Conservation (phyloP, 1,140 invertebrate species). For the Brachionus calyciflorus region DNA sequence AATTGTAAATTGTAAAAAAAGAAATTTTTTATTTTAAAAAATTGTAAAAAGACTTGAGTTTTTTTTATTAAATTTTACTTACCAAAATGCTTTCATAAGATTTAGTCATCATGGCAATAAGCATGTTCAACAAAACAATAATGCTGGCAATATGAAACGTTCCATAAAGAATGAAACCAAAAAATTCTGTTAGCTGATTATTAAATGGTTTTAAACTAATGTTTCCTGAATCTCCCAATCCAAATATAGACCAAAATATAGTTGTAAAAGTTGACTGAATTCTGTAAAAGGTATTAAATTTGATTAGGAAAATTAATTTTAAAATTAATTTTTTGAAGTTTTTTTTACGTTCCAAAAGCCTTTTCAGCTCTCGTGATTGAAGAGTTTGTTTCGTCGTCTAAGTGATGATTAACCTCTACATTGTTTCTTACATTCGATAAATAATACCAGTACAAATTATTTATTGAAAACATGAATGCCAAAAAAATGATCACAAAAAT, state of each 20-base stretch:
- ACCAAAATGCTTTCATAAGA: slow-evolving; percentile 64
- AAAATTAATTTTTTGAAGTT: not conserved
- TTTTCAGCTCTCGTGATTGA: slow-evolving; percentile 51
- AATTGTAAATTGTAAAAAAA: no score
- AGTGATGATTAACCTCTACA: slow-evolving; percentile 51
- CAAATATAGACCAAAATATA: slow-evolving; percentile 74
- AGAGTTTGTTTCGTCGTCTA: not conserved
- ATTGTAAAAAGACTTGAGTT: no score
- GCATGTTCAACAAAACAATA: slow-evolving; percentile 64
- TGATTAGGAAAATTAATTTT: not conserved
- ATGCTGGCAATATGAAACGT: slow-evolving; percentile 61
- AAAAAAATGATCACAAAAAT: slow-evolving; percentile 55
- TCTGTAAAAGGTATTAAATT: no score
- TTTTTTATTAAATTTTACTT: no score
- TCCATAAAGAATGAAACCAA: slow-evolving; percentile 59
- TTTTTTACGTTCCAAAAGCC: slow-evolving; percentile 55
- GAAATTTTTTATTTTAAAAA: no score
- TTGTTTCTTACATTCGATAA: slow-evolving; percentile 56
- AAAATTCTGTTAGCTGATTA: slow-evolving; percentile 47
- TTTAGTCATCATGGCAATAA: slow-evolving; percentile 65
- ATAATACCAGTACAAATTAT: slow-evolving; percentile 62
- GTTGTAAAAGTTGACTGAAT: slow-evolving; percentile 68
- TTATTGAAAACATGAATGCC: slow-evolving; percentile 61
- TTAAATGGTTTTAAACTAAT: slow-evolving; percentile 64
- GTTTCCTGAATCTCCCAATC: slow-evolving; percentile 68